Base-by-base conservation (phyloP, 2,113 vertebrate species). In the Apteryx owenii region DNA sequence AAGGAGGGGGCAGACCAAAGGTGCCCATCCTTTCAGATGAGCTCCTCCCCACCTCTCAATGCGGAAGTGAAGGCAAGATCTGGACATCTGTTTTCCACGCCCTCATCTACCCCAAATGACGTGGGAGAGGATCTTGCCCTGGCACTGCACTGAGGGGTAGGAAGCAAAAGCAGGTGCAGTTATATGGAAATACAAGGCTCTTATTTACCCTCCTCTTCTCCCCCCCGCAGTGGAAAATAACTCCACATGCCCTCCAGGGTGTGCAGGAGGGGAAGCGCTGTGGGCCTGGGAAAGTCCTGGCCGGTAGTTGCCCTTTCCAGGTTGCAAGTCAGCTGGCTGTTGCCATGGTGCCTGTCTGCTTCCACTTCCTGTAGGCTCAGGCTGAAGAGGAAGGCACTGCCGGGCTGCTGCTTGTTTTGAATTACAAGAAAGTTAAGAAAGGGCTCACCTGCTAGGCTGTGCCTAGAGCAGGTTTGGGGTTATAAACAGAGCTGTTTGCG, bases 391-490 rank as follows among this genome's bases (percentile, higher is more conserved):
- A 95, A 95, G 84, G 86, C 71, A 28, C 36, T 31, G 36, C 2
- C 95, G 92, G 89, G 36, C 87, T 68, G 87, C 44, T 95, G 96
- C 89, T 96, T 97, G 93, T 96, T 98, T 95, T 68, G 53, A 96
- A 8, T 75, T 76, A 29, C 51, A 25, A 88, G 85, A 61, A 16
- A 73, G 77, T 5, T 40, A 68, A 93, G 93, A 72, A 82, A 77
- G 76, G 65, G 65, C 88, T 96, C 90, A 96, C 93, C 94, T 95
- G 91, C 76, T 1, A 88, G 88, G 73, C 81, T 79, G 90, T 31
- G 26, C 68, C 71, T 2, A 38, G 58, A 36, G 66, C 65, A 64
- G 61, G 29, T 68, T 14, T 36, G 50, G 50, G 60, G 46, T 53
- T 20, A 3, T 13, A 61, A 64, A 48, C 2, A 0, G n/a, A 4